These are phyloP conservation scores for Lamprotornis superbus DNA, from an alignment of 2,113 vertebrate genomes.

Conservation along the genomic window DNA sequence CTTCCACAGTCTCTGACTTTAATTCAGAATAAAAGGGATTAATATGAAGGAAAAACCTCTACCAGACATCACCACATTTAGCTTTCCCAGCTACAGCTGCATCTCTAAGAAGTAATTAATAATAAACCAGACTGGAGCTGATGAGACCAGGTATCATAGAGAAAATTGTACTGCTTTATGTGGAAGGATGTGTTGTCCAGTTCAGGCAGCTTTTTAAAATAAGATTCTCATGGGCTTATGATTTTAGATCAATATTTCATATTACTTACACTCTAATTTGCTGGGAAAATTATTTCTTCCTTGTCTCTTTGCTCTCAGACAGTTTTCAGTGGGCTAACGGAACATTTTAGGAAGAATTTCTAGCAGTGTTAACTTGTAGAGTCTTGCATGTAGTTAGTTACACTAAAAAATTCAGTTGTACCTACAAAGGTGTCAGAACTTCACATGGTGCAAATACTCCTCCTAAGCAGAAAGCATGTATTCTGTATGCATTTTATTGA, in stretches of 20 bases:
- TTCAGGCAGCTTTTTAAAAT: background rate
- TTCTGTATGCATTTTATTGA: background rate
- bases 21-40: constrained; percentile 62
- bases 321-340: background rate
- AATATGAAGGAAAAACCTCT: constrained; percentile 31
- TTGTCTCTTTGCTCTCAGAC: background rate
- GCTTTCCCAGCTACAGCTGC: constrained; percentile 6
- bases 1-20: constrained; percentile 53
- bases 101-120: constrained; percentile 13
- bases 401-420: background rate
- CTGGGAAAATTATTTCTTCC: background rate
- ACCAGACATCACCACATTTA: background rate
- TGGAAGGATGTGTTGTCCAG: background rate
- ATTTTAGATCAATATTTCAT: constrained; percentile 18
- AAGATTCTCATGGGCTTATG: background rate
- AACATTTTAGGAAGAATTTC: background rate
- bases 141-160: background rate
- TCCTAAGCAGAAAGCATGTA: background rate
- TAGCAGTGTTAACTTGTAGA: background rate
- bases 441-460: background rate
- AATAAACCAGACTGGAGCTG: background rate
- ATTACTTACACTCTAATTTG: background rate
- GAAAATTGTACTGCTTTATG: background rate
- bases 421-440: background rate
- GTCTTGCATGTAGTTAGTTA: background rate